Percentiles rank a stretch among this genome's conserved stretches.
phyloP scores from a whole-genome alignment of 2,888 invertebrate genomes.

The Drosophila emarginata region DNA sequence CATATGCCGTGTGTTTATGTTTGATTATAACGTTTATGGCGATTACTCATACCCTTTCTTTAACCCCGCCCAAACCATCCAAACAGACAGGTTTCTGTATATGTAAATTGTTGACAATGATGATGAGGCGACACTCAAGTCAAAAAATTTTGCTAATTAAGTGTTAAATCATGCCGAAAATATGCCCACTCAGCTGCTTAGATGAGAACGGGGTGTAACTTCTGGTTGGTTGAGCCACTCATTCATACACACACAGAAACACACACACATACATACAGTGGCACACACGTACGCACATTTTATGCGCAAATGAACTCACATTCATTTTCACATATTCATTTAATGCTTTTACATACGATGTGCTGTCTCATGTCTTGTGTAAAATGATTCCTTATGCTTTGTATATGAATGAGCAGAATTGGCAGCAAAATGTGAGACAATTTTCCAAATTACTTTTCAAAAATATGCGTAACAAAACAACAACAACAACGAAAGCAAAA shows the following conservation, averaged over 20 bases:
- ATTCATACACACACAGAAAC: conserved; percentile 16
- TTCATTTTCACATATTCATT: conserved; percentile 5
- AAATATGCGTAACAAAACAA: conserved; percentile 1
- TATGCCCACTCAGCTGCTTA: conserved; percentile 58
- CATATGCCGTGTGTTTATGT: conserved; percentile 27
- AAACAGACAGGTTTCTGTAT: conserved; percentile 9
- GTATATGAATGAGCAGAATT: conserved; percentile 25
- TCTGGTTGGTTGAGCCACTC: conserved; percentile 14
- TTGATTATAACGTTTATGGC: conserved; percentile 66
- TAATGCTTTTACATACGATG: conserved; percentile 24
- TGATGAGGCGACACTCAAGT: conserved; percentile 66
- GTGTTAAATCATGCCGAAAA: conserved; percentile 77
- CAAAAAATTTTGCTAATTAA: conserved; percentile 70
- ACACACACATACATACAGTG: background rate
- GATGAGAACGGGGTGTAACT: conserved; percentile 16
- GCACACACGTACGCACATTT: conserved; percentile 15
- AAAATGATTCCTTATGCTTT: conserved; percentile 8
- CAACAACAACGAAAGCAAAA: background rate
- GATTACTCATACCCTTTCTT: conserved; percentile 60
- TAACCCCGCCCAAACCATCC: background rate
- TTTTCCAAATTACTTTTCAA: conserved; percentile 6
- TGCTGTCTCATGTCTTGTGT: conserved; percentile 60
- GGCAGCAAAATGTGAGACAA: conserved; percentile 6
- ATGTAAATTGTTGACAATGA: conserved; percentile 61
- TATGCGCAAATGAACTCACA: conserved; percentile 4